Conservation (phyloP, 2,797 vertebrate genomes). For the Sebastes melanostomus region DNA sequence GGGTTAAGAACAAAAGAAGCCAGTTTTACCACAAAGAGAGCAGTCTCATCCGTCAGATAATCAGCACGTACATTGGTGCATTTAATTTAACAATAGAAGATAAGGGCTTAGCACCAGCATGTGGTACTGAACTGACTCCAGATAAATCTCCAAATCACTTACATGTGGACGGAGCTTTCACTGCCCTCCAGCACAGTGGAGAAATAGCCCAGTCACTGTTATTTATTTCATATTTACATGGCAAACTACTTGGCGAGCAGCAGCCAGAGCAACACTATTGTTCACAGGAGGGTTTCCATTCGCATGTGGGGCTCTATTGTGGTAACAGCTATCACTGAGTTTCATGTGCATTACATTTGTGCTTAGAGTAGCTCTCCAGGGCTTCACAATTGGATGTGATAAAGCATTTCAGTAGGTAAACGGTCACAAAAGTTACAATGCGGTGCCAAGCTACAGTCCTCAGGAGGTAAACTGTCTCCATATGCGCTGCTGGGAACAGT, state of each 20-base stretch:
- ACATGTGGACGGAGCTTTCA: conserved; percentile 39
- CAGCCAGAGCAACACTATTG: background rate
- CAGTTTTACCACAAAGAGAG: background rate
- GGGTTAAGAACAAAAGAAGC: background rate
- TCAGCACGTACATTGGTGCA: background rate
- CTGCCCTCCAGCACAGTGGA: conserved; percentile 7
- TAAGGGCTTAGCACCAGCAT: conserved; percentile 42
- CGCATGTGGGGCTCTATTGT: background rate
- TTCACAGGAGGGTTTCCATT: conserved; percentile 1
- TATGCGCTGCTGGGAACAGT: conserved; percentile 2
- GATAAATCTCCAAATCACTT: conserved; percentile 50
- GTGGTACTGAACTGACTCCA: conserved; percentile 17
- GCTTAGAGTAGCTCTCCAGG: background rate
- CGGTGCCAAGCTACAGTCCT: background rate
- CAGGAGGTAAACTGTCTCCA: conserved; percentile 33
- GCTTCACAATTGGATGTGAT: background rate
- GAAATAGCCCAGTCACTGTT: conserved; percentile 16
- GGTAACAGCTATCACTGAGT: background rate
- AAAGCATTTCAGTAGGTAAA: background rate
- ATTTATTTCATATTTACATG: conserved; percentile 11
- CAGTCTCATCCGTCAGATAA: background rate
- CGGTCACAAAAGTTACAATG: conserved; percentile 2
- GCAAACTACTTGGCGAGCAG: conserved; percentile 1
- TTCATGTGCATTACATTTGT: conserved; percentile 6
- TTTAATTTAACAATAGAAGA: conserved; percentile 27